Evolutionary conservation across 53 echinoderm and acorn worm genomes (phyloP).

Genomic region (Arbacia lixula): DNA sequence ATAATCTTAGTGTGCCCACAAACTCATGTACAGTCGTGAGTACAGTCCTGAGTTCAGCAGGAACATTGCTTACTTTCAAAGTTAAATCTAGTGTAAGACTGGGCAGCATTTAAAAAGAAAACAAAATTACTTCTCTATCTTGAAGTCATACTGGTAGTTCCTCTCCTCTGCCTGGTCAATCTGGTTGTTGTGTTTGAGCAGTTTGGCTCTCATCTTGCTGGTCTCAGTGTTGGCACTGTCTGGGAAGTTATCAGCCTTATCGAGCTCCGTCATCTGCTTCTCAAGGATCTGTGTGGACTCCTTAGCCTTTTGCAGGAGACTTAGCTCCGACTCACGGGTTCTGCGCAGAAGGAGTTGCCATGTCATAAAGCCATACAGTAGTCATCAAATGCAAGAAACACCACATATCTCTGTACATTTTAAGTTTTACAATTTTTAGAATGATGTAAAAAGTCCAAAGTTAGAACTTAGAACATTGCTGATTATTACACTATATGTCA

Average conservation of each 20-base stretch:
- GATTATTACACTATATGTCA: no score
- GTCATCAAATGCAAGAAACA: no score
- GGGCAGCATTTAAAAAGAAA: neutral
- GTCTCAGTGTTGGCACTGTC: slow-evolving; percentile 95
- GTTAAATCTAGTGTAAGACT: neutral
- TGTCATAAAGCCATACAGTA: no score
- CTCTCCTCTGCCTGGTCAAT: slow-evolving; percentile 95
- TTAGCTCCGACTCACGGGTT: slow-evolving; percentile 88
- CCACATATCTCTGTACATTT: no score
- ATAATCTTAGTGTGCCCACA: no score
- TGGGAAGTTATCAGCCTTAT: slow-evolving; percentile 96
- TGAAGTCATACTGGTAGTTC: slow-evolving; percentile 95
- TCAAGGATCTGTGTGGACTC: slow-evolving; percentile 79
- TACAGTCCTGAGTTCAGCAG: no score
- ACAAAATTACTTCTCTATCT: slow-evolving; percentile 80
- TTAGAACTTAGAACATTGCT: no score
- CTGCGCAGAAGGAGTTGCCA: no score
- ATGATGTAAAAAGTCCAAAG: no score
- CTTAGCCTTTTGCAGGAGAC: slow-evolving; percentile 87
- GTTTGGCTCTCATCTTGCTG: slow-evolving; percentile 83
- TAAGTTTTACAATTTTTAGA: no score
- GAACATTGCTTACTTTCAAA: no score
- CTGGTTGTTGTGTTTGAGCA: slow-evolving; percentile 94
- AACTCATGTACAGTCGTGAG: no score
- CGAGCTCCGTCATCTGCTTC: slow-evolving; percentile 80